Base-by-base conservation (phyloP, 2,797 vertebrate species). In the Picus viridis region DNA sequence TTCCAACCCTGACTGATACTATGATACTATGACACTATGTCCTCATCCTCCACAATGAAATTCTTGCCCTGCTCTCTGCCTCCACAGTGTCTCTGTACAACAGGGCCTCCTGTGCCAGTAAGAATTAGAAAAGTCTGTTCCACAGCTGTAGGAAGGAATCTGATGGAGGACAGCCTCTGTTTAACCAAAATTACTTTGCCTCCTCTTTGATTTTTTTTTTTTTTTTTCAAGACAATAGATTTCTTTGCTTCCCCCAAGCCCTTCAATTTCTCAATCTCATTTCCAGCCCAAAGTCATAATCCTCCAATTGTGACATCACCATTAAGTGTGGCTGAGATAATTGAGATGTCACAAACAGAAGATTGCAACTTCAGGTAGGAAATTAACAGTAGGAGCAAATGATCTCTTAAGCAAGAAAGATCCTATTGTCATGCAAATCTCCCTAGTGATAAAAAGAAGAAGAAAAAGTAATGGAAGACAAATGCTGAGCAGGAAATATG, bases 311-410 rank as follows among this genome's bases (percentile, higher is more conserved):
- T 93, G 93, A 86, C 74, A 91, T 92, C 83, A 88, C 79, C 76
- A 91, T 74, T 94, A 95, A 92, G 83, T 93, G 84, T 16, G 9
- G 45, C 29, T 76, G 76, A 94, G 92, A 86, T 88, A 95, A 96
- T 94, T 93, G 87, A 91, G 91, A 81, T 89, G 84, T 88, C 92
- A 94, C 77, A 95, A 95, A 94, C 59, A 85, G 89, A 95, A 96
- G 82, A 92, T 91, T 95, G 90, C 80, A 86, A 83, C 45, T 91
- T 94, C 94, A 95, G 93, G 94, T 96, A 91, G 89, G 84, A 94
- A 96, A 96, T 95, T 92, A 95, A 61, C 84, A 89, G 76, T 69
- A 89, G 75, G 29, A 95, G 57, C 86, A 93, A 91, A 94, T 64
- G 58, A 95, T 83, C 72, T 85, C 69, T 92, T 92, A 79, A 93